Base-by-base conservation (phyloP, 2,113 vertebrate species). In the Pagrus major region DNA sequence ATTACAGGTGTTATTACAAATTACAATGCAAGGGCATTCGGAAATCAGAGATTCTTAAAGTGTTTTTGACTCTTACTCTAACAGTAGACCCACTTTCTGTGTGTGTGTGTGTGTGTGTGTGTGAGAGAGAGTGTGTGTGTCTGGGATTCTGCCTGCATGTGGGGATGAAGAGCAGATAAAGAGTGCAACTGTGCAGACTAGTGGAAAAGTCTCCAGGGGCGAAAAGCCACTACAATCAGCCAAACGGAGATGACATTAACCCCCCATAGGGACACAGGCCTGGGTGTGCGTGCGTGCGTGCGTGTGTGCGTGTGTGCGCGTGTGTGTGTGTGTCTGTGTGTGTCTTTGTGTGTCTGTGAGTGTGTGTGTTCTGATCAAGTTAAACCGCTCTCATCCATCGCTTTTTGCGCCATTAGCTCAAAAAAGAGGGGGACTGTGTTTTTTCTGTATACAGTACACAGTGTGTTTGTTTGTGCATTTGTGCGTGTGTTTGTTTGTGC, bases 221-320 rank as follows among this genome's bases (percentile, higher is more conserved):
- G 80, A 86, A 82, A 89, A 91, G 78, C 80, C 74, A 72, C 86
- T 78, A 78, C 86, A 91, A 88, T 91, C 91, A 89, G 39, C 78
- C 81, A 76, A 79, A 86, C 55, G 37, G 76, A 88, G 84, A 87
- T 61, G 82, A 73, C 91, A 91, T 92, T 91, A 92, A 89, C 89
- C 90, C 84, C 91, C 91, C 80, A 47, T n/a, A 1, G 88, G 78
- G 68, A 77, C 69, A 73, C 29, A 23, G 29, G 71, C 71, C n/a
- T 42, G 73, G 54, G 42, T 78, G 81, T 67, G 76, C 71, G 55
- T 74, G 61, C 51, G 71, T 76, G 79, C 42, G 75, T 71, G 58
- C 77, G 61, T 69, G 61, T 54, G 64, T 67, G 59, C 58, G 59
- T 72, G 25, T 76, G 60, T 52, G 63, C 60, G 64, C 56, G 69